These are phyloP conservation scores for Buphagus erythrorhynchus DNA, from an alignment of 2,797 vertebrate species.

Conservation along the genomic window DNA sequence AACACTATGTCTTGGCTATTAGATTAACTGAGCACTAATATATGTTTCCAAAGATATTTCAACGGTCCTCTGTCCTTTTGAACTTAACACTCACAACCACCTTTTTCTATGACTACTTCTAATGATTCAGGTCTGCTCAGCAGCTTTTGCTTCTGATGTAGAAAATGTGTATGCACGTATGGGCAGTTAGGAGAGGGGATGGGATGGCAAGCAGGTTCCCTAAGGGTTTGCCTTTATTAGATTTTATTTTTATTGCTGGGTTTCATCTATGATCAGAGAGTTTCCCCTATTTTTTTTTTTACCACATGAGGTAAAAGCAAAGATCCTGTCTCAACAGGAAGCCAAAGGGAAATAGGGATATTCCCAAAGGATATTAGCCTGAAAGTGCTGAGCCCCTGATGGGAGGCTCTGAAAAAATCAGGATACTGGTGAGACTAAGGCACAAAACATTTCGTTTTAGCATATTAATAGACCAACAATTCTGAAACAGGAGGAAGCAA, in stretches of 20 bases:
- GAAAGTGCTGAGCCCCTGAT: not conserved
- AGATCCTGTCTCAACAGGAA: constrained; percentile 31
- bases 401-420: not conserved
- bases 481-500: not conserved
- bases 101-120: not conserved
- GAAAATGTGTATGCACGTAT: not conserved
- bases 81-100: not conserved
- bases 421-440: not conserved
- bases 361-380: constrained; percentile 16
- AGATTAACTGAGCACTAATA: not conserved
- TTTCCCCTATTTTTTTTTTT: not conserved
- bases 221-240: not conserved
- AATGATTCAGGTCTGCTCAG: not conserved
- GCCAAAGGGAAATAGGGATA: constrained; percentile 3
- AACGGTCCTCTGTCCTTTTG: not conserved
- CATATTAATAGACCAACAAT: not conserved
- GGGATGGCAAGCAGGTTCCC: not conserved
- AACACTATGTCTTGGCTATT: not conserved
- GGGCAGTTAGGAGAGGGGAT: not conserved
- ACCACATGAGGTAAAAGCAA: not conserved
- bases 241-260: constrained; percentile 35
- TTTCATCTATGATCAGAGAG: constrained; percentile 22
- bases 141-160: not conserved
- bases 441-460: not conserved
- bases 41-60: not conserved